Conservation (phyloP, 1,140 invertebrate species). For the Zaprionus lachaisei region DNA sequence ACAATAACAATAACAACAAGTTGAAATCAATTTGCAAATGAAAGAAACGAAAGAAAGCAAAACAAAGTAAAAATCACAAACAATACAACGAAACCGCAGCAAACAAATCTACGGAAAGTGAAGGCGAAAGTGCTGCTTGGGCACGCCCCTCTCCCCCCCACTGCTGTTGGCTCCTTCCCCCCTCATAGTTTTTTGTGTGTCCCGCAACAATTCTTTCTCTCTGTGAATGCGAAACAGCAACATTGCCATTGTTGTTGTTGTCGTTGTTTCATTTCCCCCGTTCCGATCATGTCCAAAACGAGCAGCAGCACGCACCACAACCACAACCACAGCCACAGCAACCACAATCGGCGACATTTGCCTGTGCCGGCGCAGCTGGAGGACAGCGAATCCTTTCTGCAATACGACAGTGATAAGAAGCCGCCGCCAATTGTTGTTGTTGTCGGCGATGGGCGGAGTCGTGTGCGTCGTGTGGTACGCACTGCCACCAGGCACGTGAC, state of each 20-base stretch:
- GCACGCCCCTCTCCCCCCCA: slow-evolving; percentile 15
- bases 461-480: slow-evolving; percentile 81
- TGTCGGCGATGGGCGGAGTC: slow-evolving; percentile 82
- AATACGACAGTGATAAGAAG: slow-evolving; percentile 77
- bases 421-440: slow-evolving; percentile 84
- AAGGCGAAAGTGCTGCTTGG: slow-evolving; percentile 59
- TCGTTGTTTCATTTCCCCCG: slow-evolving; percentile 26
- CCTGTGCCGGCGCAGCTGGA: slow-evolving; percentile 50
- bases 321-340: slow-evolving; percentile 42
- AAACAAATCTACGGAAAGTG: slow-evolving; percentile 50
- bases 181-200: neutral
- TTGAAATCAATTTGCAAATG: slow-evolving; percentile 72
- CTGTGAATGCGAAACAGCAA: slow-evolving; percentile 32
- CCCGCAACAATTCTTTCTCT: neutral
- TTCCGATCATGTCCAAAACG: slow-evolving; percentile 47
- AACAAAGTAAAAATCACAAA: slow-evolving; percentile 47
- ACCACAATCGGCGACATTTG: slow-evolving; percentile 64
- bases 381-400: slow-evolving; percentile 78
- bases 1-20: slow-evolving; percentile 40
- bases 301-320: slow-evolving; percentile 37
- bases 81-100: slow-evolving; percentile 38
- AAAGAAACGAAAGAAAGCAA: slow-evolving; percentile 72
- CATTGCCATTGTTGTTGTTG: neutral
- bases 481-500: slow-evolving; percentile 83
- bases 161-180: neutral